phyloP scores from a whole-genome alignment of 1,140 invertebrate genomes.

The Pollicipes pollicipes region DNA sequence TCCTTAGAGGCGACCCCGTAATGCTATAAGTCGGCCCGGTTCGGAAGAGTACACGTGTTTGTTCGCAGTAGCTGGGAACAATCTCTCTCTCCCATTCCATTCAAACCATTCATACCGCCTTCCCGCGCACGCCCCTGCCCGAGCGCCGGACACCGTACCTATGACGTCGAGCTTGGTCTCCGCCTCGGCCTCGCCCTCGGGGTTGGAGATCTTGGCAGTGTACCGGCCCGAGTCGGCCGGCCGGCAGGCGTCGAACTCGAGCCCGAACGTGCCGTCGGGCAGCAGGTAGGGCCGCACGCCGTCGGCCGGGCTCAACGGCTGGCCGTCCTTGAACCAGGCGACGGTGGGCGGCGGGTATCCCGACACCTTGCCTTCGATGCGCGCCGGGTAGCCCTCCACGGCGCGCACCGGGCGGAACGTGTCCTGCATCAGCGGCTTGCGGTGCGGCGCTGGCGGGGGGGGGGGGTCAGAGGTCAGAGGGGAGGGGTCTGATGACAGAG shows the following conservation, averaged over 20 bases:
- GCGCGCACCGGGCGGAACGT: constrained; percentile 10
- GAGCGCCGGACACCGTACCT: too few relatives aligned
- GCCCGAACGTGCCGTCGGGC: constrained; percentile 56
- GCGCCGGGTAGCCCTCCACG: constrained; percentile 23
- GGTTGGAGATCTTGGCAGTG: constrained; percentile 49
- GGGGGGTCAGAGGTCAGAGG: too few relatives aligned
- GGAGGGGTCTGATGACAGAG: too few relatives aligned
- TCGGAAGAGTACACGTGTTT: too few relatives aligned
- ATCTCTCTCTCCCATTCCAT: too few relatives aligned
- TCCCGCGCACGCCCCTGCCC: too few relatives aligned
- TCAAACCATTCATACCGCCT: too few relatives aligned
- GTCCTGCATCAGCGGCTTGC: too few relatives aligned
- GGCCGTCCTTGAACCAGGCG: constrained; percentile 44
- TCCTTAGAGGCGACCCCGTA: too few relatives aligned
- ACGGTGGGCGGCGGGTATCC: constrained; percentile 30
- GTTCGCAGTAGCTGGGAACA: too few relatives aligned
- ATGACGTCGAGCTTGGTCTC: constrained; percentile 21
- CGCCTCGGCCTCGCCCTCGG: constrained; percentile 40
- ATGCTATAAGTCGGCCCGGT: too few relatives aligned
- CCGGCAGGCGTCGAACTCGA: constrained; percentile 49
- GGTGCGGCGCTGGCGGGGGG: too few relatives aligned
- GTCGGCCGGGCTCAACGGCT: constrained; percentile 34
- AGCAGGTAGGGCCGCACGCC: constrained; percentile 52
- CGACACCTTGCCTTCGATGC: constrained; percentile 24
- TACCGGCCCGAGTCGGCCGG: constrained; percentile 66